Evolutionary conservation across 92 coral and sea anemone genomes (phyloP).

Genomic region (Diadumene lineata): DNA sequence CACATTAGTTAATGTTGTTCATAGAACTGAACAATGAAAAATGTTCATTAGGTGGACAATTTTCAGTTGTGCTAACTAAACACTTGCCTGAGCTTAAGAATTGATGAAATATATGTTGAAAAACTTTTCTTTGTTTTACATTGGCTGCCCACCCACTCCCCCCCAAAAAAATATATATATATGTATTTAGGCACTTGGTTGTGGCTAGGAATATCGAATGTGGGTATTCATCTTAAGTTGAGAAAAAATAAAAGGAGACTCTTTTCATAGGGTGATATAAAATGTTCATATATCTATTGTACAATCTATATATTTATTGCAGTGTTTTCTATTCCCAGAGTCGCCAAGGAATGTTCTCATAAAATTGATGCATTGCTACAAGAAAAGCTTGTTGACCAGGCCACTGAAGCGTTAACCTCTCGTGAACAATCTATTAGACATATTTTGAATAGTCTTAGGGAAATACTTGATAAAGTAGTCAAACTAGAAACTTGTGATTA

Average conservation of each 20-base stretch:
- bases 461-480: not conserved
- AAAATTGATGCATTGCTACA: conserved; percentile 9
- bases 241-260: not conserved
- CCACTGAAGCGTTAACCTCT: not conserved
- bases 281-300: not conserved
- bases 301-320: too few relatives aligned
- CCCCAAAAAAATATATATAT: not conserved
- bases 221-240: not conserved
- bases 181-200: not conserved
- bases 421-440: conserved; percentile 16
- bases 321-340: conserved; percentile 7
- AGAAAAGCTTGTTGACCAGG: conserved; percentile 12
- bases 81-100: too few relatives aligned
- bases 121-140: too few relatives aligned
- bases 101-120: too few relatives aligned
- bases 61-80: too few relatives aligned
- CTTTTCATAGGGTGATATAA: not conserved
- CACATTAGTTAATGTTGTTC: too few relatives aligned
- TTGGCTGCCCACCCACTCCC: too few relatives aligned
- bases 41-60: too few relatives aligned
- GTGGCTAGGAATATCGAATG: not conserved
- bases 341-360: conserved; percentile 14
- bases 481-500: conserved; percentile 3
- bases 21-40: too few relatives aligned
- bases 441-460: conserved; percentile 6